Conservation (phyloP, 2,797 vertebrate genomes). For the Epinephelus coioides region DNA sequence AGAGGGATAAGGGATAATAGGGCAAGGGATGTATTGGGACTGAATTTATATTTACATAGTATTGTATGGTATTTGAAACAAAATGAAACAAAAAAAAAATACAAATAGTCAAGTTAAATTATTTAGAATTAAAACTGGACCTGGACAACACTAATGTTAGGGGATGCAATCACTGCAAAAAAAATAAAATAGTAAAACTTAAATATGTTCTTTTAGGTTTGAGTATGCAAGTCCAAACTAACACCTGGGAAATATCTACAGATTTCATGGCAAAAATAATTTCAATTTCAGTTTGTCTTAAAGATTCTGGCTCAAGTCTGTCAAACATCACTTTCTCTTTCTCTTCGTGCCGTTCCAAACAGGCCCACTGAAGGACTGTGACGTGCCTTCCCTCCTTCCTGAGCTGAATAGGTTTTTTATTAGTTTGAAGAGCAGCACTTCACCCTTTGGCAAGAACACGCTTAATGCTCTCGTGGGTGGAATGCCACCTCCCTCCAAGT, state of each 20-base stretch:
- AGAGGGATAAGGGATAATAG: no score
- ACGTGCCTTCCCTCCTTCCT: slow-evolving; percentile 14
- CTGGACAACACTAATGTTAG: neutral
- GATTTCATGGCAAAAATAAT: neutral
- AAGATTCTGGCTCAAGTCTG: neutral
- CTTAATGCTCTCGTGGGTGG: slow-evolving; percentile 42
- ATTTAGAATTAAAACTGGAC: no score
- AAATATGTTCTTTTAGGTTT: neutral
- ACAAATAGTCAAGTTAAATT: no score
- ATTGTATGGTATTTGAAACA: no score
- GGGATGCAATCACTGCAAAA: neutral
- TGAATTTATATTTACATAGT: no score
- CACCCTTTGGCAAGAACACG: slow-evolving; percentile 50
- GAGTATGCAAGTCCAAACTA: neutral
- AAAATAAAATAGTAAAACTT: no score
- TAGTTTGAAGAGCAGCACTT: slow-evolving; percentile 52
- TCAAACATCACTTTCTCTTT: neutral
- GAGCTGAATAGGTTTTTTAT: slow-evolving; percentile 43
- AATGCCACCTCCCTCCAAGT: slow-evolving; percentile 36
- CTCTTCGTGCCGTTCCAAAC: neutral
- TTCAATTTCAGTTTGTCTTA: neutral
- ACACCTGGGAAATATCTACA: neutral
- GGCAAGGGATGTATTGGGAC: no score
- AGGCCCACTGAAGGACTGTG: slow-evolving; percentile 5
- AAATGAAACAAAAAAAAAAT: no score